Conservation (phyloP, 2,888 invertebrate species). For the Xanthostigma xanthostigma region DNA sequence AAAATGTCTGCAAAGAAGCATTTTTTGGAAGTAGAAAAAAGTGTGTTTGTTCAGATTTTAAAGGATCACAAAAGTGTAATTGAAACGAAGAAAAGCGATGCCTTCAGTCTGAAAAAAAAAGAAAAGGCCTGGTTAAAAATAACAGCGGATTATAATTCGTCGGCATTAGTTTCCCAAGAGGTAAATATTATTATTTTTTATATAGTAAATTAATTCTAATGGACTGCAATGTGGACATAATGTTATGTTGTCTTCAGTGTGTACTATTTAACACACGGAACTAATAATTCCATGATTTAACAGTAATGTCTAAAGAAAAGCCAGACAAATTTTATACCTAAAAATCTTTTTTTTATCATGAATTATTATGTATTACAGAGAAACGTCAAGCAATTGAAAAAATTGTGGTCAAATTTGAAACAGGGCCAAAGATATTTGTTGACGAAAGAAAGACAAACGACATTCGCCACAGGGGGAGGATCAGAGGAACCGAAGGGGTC, state of each 20-base stretch:
- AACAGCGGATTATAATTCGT: background rate
- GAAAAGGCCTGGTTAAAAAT: background rate
- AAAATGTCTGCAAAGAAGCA: background rate
- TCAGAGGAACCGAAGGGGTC: background rate
- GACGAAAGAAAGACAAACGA: background rate
- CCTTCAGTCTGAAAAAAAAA: background rate
- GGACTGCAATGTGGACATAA: no score
- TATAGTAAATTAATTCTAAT: no score
- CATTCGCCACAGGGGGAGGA: background rate
- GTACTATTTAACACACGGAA: no score
- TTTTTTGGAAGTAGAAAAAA: background rate
- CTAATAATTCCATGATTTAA: no score
- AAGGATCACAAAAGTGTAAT: background rate
- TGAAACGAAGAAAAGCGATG: background rate
- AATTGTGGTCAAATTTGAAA: background rate
- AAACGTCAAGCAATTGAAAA: background rate
- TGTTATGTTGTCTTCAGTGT: no score
- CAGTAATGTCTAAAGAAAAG: no score
- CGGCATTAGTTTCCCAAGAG: background rate
- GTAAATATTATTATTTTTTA: background rate
- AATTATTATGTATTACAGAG: background rate
- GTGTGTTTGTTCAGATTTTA: background rate
- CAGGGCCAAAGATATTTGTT: background rate
- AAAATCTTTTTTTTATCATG: background rate
- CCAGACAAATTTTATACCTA: background rate